Evolutionary conservation across 2,888 invertebrate genomes (phyloP).

Genomic region (Acrobasis suavella): DNA sequence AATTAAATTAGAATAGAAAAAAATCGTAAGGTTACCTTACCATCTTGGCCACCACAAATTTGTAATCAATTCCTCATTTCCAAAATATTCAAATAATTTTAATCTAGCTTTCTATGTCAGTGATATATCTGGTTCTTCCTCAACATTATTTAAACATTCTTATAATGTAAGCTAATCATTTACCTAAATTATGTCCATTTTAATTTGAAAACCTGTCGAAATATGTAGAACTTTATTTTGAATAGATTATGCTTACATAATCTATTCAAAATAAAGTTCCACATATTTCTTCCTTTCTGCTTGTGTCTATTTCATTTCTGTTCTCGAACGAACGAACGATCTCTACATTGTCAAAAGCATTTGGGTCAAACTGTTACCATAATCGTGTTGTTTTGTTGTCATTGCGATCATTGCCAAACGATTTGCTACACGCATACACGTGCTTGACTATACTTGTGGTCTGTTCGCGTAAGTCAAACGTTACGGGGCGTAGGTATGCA

Average conservation of each 20-base stretch:
- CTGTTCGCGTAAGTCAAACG: too few relatives aligned
- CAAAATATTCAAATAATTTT: background rate
- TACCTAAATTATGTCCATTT: slow-evolving; percentile 24
- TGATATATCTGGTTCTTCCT: background rate
- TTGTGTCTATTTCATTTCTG: slow-evolving; percentile 16
- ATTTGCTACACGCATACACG: slow-evolving; percentile 21
- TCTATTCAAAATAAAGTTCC: too few relatives aligned
- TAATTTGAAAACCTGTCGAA: background rate
- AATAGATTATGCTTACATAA: slow-evolving; percentile 27
- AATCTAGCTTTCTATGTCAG: background rate
- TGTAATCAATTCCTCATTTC: too few relatives aligned
- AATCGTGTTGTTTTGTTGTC: slow-evolving; percentile 38
- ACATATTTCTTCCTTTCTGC: background rate
- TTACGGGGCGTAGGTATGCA: too few relatives aligned
- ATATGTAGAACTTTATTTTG: slow-evolving; percentile 4
- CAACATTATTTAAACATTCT: background rate
- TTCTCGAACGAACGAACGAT: slow-evolving; percentile 46
- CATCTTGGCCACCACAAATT: background rate
- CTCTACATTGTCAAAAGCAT: slow-evolving; percentile 50
- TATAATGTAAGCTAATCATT: slow-evolving; percentile 7
- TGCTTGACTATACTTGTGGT: background rate
- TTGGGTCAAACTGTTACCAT: slow-evolving; percentile 50
- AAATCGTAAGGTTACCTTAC: too few relatives aligned
- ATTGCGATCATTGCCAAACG: slow-evolving; percentile 39
- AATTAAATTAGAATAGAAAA: too few relatives aligned